These are phyloP conservation scores for Parthenolecanium corni DNA, from an alignment of 2,888 invertebrate genomes.

Conservation along the genomic window DNA sequence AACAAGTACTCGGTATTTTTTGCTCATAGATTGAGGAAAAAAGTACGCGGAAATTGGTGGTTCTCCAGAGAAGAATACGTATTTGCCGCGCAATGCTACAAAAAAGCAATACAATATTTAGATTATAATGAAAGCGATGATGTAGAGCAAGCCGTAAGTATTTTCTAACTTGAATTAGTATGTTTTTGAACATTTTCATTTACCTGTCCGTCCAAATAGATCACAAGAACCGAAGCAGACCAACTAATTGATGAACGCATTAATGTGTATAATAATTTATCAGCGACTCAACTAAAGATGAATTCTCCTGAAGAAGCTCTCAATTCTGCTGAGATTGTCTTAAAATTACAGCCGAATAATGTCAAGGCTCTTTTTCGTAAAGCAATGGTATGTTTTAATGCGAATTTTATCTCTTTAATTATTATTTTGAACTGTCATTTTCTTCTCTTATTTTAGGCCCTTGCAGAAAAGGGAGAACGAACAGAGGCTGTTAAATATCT, in stretches of 20 bases:
- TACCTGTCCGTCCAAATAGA: not conserved
- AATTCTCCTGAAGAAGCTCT: conserved; percentile 75
- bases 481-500: conserved; percentile 56
- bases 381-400: conserved; percentile 59
- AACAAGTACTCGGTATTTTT: conserved; percentile 26
- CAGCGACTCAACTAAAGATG: conserved; percentile 81
- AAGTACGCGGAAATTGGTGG: conserved; percentile 84
- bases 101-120: conserved; percentile 69
- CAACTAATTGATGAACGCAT: conserved; percentile 53
- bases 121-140: conserved; percentile 39
- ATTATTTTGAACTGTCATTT: conserved; percentile 16
- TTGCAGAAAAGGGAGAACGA: conserved; percentile 56
- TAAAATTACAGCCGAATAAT: conserved; percentile 73
- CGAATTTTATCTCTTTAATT: not conserved
- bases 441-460: conserved; percentile 44
- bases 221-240: conserved; percentile 12
- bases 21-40: conserved; percentile 52
- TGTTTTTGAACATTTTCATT: not conserved
- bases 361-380: conserved; percentile 84
- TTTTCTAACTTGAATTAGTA: not conserved
- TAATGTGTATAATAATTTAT: conserved; percentile 82
- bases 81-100: conserved; percentile 74
- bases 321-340: conserved; percentile 67
- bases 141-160: not conserved
- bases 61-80: conserved; percentile 69